Evolutionary conservation across 2,113 vertebrate species (phyloP), one percentile per base, ranked within the genome.

Genomic region (Aptenodytes forsteri): DNA sequence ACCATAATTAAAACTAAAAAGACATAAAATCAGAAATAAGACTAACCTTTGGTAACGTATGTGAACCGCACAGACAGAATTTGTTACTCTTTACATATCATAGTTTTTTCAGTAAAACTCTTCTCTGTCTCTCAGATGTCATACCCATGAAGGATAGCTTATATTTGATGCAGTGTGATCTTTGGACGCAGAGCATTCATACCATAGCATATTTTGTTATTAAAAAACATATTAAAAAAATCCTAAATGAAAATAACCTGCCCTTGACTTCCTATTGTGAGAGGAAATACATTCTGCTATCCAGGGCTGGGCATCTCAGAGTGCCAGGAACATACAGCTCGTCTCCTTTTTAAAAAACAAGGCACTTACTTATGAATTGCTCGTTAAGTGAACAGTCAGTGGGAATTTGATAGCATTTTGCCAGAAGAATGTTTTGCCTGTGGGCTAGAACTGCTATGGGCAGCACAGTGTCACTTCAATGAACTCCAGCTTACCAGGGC

Each of bases 361-460:
- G 73, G 29, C 27, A 52, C n/a, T 70, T 64, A 42, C 42, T 91
- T 93, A 95, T 80, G 78, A 96, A 96, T 91, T 47, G 65, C 78
- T 85, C 82, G 92, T 96, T 76, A 93, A 96, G 59, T n/a, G 78
- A 96, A 77, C 30, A 64, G 46, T 73, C 83, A 90, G 87, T 49
- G 54, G 84, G 87, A 93, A 95, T 94, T 78, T 72, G 73, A 82
- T 55, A 94, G 93, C 44, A n/a, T 93, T 95, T 94, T 83, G 64
- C 89, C 64, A 87, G 90, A 87, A 91, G 85, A 93, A 90, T 87
- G 89, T 95, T 95, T 96, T 92, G 79, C 89, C 95, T 96, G 86
- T 50, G 80, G 90, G 82, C 64, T 79, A 75, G 59, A 81, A 64
- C 32, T 56, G 90, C 95, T 90, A 27, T 20, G 81, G 97, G 97